Percentiles rank a stretch among this genome's conserved stretches.
Conservation (phyloP, 2,888 invertebrate genomes). For the Dryobotodes eremita region DNA sequence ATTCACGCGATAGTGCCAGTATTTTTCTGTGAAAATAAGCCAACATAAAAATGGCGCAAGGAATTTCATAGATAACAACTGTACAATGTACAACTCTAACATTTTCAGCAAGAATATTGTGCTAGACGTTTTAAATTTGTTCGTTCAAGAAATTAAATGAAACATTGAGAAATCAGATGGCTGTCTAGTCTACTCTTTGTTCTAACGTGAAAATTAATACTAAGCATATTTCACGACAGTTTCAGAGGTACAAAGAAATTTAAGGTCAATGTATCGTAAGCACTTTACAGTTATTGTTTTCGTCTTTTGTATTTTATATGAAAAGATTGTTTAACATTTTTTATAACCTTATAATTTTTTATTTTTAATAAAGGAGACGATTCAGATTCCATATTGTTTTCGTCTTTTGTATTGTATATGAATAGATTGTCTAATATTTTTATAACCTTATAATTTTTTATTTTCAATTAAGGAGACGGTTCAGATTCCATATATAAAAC, state of each 20-base stretch:
- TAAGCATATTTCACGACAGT: constrained; percentile 40
- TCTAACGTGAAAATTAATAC: constrained; percentile 48
- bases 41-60: constrained; percentile 47
- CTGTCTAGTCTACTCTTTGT: constrained; percentile 55
- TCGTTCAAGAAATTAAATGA: constrained; percentile 54
- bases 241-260: constrained; percentile 37
- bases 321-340: neutral
- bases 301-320: constrained; percentile 4
- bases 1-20: constrained; percentile 29
- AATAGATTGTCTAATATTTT: neutral
- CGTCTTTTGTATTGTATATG: constrained; percentile 3
- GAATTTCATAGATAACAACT: constrained; percentile 50
- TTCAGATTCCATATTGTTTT: neutral
- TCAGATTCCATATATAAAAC: neutral
- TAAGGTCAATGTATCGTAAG: constrained; percentile 26
- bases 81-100: constrained; percentile 43
- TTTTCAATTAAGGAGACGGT: neutral
- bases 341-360: neutral
- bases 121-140: constrained; percentile 54
- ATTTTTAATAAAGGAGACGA: neutral
- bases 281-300: constrained; percentile 14
- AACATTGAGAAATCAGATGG: constrained; percentile 54
- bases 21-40: constrained; percentile 50
- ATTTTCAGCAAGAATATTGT: constrained; percentile 48
- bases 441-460: neutral